These are phyloP conservation scores for Emydocephalus ijimae DNA, from an alignment of 2,113 vertebrate genomes.

Conservation along the genomic window DNA sequence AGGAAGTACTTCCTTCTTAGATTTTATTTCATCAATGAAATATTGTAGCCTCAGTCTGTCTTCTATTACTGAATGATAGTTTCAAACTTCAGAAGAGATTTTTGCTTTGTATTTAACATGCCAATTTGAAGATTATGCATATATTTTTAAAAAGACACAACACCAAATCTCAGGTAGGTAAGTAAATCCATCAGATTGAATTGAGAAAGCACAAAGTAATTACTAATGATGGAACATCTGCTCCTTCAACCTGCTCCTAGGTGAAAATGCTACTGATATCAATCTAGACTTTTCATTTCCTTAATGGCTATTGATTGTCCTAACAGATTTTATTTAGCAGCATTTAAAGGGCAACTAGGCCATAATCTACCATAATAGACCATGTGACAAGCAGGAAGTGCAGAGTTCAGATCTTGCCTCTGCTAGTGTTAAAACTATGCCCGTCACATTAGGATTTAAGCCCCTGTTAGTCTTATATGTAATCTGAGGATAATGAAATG, in stretches of 20 bases:
- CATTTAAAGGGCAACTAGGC: background rate
- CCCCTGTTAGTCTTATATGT: background rate
- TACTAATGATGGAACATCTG: background rate
- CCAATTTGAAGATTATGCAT: background rate
- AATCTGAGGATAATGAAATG: background rate
- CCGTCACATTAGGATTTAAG: no score
- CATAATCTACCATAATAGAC: background rate
- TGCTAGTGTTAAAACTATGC: background rate
- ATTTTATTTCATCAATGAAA: background rate
- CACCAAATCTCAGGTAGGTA: background rate
- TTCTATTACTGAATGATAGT: background rate
- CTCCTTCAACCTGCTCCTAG: background rate
- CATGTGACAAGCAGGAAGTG: background rate
- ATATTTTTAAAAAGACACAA: background rate
- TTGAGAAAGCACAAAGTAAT: background rate
- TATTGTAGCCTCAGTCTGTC: background rate
- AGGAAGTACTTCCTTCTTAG: background rate
- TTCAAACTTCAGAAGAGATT: background rate
- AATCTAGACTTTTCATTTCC: background rate
- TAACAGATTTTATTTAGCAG: conserved; percentile 12
- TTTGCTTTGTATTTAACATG: background rate
- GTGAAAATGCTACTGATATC: background rate
- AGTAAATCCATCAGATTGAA: background rate
- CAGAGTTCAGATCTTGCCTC: background rate
- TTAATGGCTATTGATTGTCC: conserved; percentile 18